Evolutionary conservation across 2,888 invertebrate species (phyloP).

Genomic region (Cheilosia impressa): DNA sequence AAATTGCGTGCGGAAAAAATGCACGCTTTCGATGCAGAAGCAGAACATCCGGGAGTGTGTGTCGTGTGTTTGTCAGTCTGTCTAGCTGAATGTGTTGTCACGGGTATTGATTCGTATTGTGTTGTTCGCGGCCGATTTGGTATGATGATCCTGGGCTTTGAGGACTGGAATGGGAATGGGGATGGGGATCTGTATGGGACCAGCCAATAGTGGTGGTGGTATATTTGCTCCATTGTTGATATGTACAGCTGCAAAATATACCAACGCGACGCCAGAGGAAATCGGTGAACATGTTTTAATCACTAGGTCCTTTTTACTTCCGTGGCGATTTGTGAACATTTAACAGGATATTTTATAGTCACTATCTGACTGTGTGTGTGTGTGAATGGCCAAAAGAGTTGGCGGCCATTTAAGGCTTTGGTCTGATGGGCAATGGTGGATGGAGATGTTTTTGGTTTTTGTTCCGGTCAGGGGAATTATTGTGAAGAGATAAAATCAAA

Average conservation of each 20-base stretch:
- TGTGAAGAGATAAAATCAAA: constrained; percentile 45
- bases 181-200: background rate
- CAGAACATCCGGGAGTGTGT: background rate
- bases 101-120: constrained; percentile 55
- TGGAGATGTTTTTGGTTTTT: constrained; percentile 41
- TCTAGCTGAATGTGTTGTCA: constrained; percentile 20
- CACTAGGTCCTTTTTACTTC: constrained; percentile 32
- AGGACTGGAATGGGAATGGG: background rate
- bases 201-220: constrained; percentile 38
- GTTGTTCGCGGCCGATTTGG: constrained; percentile 46
- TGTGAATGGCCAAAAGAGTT: background rate
- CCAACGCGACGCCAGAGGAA: background rate
- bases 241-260: too few species aligned
- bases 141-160: constrained; percentile 44
- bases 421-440: constrained; percentile 23
- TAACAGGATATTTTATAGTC: constrained; percentile 41
- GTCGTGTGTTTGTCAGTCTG: constrained; percentile 25
- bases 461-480: constrained; percentile 19
- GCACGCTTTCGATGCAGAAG: constrained; percentile 13
- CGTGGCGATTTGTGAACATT: constrained; percentile 49
- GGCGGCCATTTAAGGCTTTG: constrained; percentile 17
- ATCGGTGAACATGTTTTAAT: constrained; percentile 61
- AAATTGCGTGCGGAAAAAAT: constrained; percentile 1
- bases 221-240: constrained; percentile 34
- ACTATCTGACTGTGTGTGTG: background rate